A percentile compares a stretch with the other conserved stretches of the same genome.
These are phyloP conservation scores for Allolobophora icterica DNA, from an alignment of 2,888 invertebrate species.

Conservation along the genomic window DNA sequence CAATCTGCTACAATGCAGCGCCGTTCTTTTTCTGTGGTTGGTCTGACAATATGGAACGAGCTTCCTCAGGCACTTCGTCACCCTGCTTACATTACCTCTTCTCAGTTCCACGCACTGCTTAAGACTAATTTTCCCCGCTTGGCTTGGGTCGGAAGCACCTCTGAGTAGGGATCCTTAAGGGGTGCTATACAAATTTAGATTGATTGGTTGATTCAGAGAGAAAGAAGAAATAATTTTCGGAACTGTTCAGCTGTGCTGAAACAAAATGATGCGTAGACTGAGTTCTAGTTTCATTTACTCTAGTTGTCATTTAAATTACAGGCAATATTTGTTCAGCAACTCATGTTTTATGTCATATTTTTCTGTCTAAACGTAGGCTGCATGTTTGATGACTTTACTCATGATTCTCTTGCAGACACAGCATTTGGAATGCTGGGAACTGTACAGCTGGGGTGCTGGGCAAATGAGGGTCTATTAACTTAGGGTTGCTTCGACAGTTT, in stretches of 20 bases:
- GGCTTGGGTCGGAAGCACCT: too few species aligned
- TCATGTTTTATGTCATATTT: neutral
- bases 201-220: too few species aligned
- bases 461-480: neutral
- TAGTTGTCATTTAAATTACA: neutral
- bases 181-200: too few species aligned
- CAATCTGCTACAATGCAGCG: too few species aligned
- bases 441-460: neutral
- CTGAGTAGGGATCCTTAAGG: too few species aligned
- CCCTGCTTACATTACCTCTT: too few species aligned
- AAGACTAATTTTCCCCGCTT: too few species aligned
- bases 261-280: neutral
- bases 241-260: neutral
- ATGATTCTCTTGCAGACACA: neutral
- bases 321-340: neutral
- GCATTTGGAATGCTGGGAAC: neutral
- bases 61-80: too few species aligned
- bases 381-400: neutral
- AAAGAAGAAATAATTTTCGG: neutral
- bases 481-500: too few species aligned
- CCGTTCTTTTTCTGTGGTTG: too few species aligned
- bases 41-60: too few species aligned
- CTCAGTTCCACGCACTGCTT: too few species aligned
- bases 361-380: neutral
- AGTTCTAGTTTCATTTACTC: neutral